Evolutionary conservation across 2,797 vertebrate species (phyloP).

Genomic region (Acanthurus tractus): DNA sequence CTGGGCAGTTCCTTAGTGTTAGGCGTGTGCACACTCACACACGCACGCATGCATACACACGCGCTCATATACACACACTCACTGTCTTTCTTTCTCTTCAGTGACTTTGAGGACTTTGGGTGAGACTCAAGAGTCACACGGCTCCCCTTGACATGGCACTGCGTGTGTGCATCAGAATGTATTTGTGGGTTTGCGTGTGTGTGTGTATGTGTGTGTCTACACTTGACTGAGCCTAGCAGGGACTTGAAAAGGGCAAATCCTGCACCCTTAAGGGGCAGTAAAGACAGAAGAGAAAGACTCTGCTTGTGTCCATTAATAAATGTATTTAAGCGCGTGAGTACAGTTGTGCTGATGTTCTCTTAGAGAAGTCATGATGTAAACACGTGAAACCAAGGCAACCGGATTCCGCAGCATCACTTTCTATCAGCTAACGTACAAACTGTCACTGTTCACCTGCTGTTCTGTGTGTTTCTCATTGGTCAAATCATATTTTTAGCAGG

Average conservation of each 20-base stretch:
- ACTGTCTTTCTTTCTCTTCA: neutral
- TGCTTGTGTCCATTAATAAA: slow-evolving; percentile 9
- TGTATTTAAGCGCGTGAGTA: neutral
- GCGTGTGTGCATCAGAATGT: slow-evolving; percentile 39
- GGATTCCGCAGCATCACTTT: neutral
- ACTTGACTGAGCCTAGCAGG: slow-evolving; percentile 68
- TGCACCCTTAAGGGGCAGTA: slow-evolving; percentile 43
- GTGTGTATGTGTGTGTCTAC: slow-evolving; percentile 43
- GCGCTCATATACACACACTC: slow-evolving; percentile 21
- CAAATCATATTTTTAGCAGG: neutral
- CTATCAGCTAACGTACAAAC: neutral
- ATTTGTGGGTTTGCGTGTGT: slow-evolving; percentile 16
- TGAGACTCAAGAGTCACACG: slow-evolving; percentile 51
- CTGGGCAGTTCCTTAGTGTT: slow-evolving; percentile 71
- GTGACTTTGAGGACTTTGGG: slow-evolving; percentile 68
- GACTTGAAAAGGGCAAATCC: slow-evolving; percentile 42
- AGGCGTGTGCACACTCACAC: slow-evolving; percentile 27
- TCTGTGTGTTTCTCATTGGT: neutral
- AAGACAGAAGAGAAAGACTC: slow-evolving; percentile 25
- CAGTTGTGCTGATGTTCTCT: neutral
- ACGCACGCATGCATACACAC: slow-evolving; percentile 30
- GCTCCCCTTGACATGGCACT: slow-evolving; percentile 56
- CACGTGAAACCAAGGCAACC: neutral
- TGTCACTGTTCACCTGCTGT: neutral
- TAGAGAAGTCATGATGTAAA: neutral